Conservation (phyloP, 92 coral and sea anemone species). For the Zoanthus sansibaricus region DNA sequence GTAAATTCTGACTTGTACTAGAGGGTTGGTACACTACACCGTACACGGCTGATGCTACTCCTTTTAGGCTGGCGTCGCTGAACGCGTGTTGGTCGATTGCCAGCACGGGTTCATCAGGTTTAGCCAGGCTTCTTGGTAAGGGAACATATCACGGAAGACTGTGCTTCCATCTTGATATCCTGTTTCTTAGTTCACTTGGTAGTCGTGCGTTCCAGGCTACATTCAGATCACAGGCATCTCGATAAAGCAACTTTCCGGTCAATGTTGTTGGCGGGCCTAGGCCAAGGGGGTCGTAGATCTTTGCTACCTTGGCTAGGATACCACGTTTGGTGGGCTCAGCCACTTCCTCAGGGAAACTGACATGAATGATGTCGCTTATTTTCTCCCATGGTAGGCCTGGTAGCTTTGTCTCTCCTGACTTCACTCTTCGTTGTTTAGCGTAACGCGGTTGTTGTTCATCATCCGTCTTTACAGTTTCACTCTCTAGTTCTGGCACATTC, state of each 20-base stretch:
- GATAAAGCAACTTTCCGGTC: conserved; percentile 62
- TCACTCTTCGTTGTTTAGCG: conserved; percentile 24
- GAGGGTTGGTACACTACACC: conserved; percentile 45
- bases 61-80: conserved; percentile 44
- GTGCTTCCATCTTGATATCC: conserved; percentile 27
- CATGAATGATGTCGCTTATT: conserved; percentile 1
- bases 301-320: too few species aligned
- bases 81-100: conserved; percentile 46
- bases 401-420: not conserved
- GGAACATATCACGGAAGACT: conserved; percentile 14
- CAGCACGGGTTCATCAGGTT: conserved; percentile 27
- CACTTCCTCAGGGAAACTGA: too few species aligned
- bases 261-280: conserved; percentile 68
- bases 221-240: conserved; percentile 67
- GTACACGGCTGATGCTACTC: conserved; percentile 38
- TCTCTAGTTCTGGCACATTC: not conserved
- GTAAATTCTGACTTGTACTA: conserved; percentile 15
- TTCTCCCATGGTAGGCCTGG: conserved; percentile 57
- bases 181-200: conserved; percentile 45
- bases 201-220: conserved; percentile 66
- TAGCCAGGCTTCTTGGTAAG: not conserved
- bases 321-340: too few species aligned
- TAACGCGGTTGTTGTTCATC: not conserved
- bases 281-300: conserved; percentile 55
- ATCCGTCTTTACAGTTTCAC: not conserved